Conservation (phyloP, 2,888 invertebrate genomes). For the Cephus runcator region DNA sequence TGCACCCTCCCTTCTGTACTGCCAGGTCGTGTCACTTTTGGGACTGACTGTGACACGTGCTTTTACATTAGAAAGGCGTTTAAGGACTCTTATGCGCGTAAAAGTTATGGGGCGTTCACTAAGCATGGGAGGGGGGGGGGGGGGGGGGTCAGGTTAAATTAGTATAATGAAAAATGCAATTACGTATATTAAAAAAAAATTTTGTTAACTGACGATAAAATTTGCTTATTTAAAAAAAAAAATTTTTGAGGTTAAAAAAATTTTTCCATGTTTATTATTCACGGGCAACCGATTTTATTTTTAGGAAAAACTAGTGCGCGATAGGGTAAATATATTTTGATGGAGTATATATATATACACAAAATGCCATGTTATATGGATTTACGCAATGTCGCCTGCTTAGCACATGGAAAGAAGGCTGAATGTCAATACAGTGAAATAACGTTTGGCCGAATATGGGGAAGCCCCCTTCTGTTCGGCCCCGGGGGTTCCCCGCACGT, state of each 20-base stretch:
- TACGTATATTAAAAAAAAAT: neutral
- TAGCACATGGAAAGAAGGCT: neutral
- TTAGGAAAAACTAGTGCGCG: neutral
- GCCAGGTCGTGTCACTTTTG: slow-evolving; percentile 13
- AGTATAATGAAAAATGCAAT: neutral
- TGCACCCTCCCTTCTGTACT: slow-evolving; percentile 21
- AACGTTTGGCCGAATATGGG: slow-evolving; percentile 12
- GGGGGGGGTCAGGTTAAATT: neutral
- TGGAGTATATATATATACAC: neutral
- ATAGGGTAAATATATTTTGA: neutral
- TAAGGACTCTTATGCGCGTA: neutral
- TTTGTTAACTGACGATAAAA: no score
- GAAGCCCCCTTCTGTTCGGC: slow-evolving; percentile 19
- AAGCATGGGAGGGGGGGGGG: neutral
- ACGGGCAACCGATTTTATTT: neutral
- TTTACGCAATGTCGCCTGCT: neutral
- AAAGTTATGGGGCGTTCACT: neutral
- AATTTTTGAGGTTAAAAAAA: no score
- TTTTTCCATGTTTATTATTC: neutral
- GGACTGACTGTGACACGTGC: neutral
- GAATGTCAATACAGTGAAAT: neutral
- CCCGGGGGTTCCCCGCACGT: slow-evolving; percentile 22
- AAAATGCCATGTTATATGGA: neutral
- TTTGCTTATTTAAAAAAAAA: no score
- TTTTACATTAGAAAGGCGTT: neutral